A percentile compares a stretch with the other conserved stretches of the same genome.
Evolutionary conservation across 2,113 vertebrate genomes (phyloP).

Genomic region (Sphaerodactylus townsendi): DNA sequence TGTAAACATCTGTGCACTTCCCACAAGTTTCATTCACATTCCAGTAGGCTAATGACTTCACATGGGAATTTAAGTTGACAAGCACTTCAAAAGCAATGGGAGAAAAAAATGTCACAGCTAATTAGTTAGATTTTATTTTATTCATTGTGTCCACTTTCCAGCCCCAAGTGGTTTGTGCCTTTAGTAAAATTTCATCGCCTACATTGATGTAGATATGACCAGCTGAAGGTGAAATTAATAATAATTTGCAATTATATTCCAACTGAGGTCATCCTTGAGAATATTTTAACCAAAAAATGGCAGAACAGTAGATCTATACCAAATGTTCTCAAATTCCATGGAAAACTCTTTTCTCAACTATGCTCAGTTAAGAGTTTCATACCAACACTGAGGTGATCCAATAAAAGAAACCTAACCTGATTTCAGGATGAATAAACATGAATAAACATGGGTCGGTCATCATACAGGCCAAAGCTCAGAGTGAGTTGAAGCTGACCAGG

Average conservation of each 20-base stretch:
- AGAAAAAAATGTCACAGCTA: background rate
- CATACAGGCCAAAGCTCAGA: background rate
- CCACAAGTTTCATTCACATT: conserved; percentile 29
- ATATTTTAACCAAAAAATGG: background rate
- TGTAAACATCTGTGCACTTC: conserved; percentile 47
- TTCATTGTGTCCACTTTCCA: background rate
- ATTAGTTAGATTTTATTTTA: conserved; percentile 19
- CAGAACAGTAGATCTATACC: background rate
- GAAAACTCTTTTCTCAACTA: background rate
- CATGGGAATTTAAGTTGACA: conserved; percentile 25
- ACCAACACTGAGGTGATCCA: no score
- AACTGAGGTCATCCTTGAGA: background rate
- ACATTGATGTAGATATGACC: background rate
- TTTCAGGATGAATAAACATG: no score
- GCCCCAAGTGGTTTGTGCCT: background rate
- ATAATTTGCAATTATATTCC: background rate
- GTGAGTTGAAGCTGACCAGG: no score
- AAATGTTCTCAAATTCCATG: background rate
- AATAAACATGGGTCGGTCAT: no score
- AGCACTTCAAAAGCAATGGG: conserved; percentile 24
- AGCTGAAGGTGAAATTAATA: background rate
- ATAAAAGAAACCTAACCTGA: no score
- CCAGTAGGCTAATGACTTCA: conserved; percentile 37
- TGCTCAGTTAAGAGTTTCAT: background rate
- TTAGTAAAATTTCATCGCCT: conserved; percentile 7